Evolutionary conservation across 2,797 vertebrate genomes (phyloP).

Genomic region (Lepidocolaptes lacrymiger): DNA sequence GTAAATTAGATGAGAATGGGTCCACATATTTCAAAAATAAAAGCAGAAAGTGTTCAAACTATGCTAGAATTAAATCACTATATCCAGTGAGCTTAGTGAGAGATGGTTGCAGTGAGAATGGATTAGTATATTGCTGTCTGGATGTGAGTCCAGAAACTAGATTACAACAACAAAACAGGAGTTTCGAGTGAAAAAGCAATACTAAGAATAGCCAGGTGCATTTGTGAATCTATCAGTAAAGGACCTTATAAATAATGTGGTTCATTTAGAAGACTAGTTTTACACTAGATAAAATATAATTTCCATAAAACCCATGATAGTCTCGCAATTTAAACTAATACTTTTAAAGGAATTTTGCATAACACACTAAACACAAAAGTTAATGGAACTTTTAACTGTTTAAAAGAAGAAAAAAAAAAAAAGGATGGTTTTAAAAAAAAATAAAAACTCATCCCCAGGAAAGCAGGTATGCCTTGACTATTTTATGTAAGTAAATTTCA

Average conservation of each 20-base stretch:
- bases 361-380: not conserved
- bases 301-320: not conserved
- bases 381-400: not conserved
- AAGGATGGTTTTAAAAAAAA: not conserved
- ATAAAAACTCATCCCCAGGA: rapidly evolving
- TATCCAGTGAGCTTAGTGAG: not conserved
- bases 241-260: not conserved
- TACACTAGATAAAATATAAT: not conserved
- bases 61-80: not conserved
- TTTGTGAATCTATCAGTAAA: not conserved
- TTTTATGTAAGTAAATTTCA: not conserved
- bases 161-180: not conserved
- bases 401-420: not conserved
- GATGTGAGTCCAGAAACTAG: not conserved
- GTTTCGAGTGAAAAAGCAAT: not conserved
- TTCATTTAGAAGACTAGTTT: not conserved
- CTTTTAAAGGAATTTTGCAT: not conserved
- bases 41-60: not conserved
- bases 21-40: constrained; percentile 23
- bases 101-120: not conserved
- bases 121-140: not conserved
- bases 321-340: not conserved
- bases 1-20: not conserved
- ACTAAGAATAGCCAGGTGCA: not conserved
- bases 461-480: not conserved